phyloP scores from a whole-genome alignment of 1,140 invertebrate species.

The Saccostrea echinata region DNA sequence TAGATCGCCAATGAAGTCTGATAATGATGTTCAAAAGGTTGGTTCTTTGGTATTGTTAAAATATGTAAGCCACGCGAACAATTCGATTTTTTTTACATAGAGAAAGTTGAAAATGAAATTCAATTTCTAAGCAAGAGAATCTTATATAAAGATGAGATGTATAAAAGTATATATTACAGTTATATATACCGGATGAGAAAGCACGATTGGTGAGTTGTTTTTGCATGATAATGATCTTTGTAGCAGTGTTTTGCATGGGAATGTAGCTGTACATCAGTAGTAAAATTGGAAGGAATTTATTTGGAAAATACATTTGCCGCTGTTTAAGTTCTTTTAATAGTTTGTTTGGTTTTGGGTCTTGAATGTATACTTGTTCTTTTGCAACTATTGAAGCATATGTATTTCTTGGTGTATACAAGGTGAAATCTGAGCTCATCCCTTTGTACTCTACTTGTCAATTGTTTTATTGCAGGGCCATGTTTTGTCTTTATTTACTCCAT shows the following conservation, averaged over 20 bases:
- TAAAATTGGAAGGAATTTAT: background rate
- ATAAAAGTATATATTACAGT: slow-evolving; percentile 18
- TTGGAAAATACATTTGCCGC: background rate
- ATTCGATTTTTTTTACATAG: background rate
- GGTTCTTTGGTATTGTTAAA: background rate
- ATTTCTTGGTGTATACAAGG: background rate
- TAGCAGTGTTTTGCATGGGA: background rate
- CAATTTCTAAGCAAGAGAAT: background rate
- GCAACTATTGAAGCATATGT: slow-evolving; percentile 16
- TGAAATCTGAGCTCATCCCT: background rate
- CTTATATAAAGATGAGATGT: background rate
- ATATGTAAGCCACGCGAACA: background rate
- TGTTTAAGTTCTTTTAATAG: background rate
- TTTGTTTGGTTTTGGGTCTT: background rate
- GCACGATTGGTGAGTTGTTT: slow-evolving; percentile 9
- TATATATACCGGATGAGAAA: slow-evolving; percentile 19
- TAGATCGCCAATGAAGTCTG: background rate
- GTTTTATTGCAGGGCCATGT: background rate
- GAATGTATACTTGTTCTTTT: background rate
- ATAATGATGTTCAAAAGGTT: background rate
- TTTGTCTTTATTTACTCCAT: background rate
- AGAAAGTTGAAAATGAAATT: background rate
- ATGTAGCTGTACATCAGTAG: background rate
- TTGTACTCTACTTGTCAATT: background rate
- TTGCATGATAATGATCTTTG: background rate